Evolutionary conservation across 2,797 vertebrate species (phyloP), one percentile per base, ranked within the genome.

Genomic region (Pantherophis alleghaniensis): DNA sequence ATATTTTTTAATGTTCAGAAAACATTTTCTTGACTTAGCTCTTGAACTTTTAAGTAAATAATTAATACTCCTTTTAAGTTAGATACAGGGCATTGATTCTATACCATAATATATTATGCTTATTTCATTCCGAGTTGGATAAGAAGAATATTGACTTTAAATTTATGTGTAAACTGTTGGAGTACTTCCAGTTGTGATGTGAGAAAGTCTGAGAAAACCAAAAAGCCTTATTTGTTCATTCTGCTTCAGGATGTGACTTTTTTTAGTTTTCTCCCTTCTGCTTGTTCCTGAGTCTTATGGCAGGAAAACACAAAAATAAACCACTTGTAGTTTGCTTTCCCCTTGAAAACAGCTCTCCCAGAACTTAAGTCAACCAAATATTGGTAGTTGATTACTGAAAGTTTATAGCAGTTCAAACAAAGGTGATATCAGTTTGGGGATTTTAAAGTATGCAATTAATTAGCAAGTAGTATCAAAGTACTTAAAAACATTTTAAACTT

Each of bases 281-380:
- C 91, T 91, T 42, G 94, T 60, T 53, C 18, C 93, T 93, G 7
- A 90, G 94, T 96, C 94, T 63, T 88, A 89, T 83, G 90, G 88
- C 20, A 63, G 94, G 88, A 61, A 28, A 94, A 91, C 86, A 20
- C 91, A 56, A 88, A 93, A 92, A 94, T 87, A 93, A 91, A 93
- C 51, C 32, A 26, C 32, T 59, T 89, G 32, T 47, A n/a, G n/a
- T 4, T 66, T 94, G 1, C 11, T 93, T 88, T 59, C 20, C 47
- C 24, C 61, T 7, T 93, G 51, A 90, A 90, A 69, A 13, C 87
- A 92, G 1, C 24, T 94, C 24, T 56, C 24, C 3, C 51, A 89
- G 86, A 83, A 56, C 42, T 89, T 92, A 92, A 89, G 9, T 90
- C 89, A 86, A 53, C 86, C 47, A 92, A 37, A 20, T 74, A 92